Base-by-base conservation (phyloP, 2,888 invertebrate genomes). In the Andrena chrysosceles region DNA sequence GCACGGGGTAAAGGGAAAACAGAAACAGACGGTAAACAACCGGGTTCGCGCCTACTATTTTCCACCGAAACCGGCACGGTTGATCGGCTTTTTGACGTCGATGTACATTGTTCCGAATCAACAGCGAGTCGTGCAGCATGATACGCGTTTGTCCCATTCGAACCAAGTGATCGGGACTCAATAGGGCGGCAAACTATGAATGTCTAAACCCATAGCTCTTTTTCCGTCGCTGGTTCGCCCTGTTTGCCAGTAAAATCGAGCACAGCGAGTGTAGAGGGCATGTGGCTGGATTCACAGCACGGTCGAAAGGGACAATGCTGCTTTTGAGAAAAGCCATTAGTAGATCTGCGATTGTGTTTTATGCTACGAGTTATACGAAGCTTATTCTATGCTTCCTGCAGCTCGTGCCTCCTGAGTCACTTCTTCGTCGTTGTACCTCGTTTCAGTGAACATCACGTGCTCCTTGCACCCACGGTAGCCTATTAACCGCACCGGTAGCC, bases 401-500 rank as follows among this genome's bases (percentile, higher is more conserved):
- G 42, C 42, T 42, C 16, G 3, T 5, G 3, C 42, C 42, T 42
- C 4, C 42, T 5, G 42, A 5, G 42, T 16, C 16, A 42, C 16
- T 1, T 42, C 42, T 42, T 42, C 42, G 42, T 42, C 42, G 42
- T 42, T 42, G 42, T 42, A 42, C 42, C 42, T 42, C 13, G 42
- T 42, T 16, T 42, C 42, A 16, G 42, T 16, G 42, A 16, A 42
- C 42, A 42, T 42, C 42, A 16, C 42, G 42, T 16, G 42, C 42
- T 42, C 16, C 42, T 42, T 42, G 42, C 42, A 42, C 16, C 42
- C 5, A 16, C 16, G 42, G 76, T 77, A 77, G 48, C 81, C 78
- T 77, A 88, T 89, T 87, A 87, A 87, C 70, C 56, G 73, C 74
- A 20, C 26, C 49, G 73, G 68, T 75, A 87, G 67, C 67, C 73